Conservation (phyloP, 2,888 invertebrate species). For the Pterostichus madidus region DNA sequence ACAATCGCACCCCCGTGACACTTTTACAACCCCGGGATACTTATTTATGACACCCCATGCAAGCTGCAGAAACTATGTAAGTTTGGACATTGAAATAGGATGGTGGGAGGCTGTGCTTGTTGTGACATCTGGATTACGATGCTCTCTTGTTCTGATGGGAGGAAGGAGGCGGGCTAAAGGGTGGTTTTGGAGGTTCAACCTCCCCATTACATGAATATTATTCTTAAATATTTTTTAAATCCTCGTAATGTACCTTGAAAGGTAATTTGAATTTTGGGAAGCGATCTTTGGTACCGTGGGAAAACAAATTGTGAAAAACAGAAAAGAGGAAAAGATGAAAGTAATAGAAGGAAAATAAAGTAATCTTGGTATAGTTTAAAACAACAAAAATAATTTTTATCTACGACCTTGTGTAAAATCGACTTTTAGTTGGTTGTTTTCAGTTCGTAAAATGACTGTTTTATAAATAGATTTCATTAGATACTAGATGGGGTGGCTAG, state of each 20-base stretch:
- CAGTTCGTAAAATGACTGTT: no score
- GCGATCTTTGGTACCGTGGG: background rate
- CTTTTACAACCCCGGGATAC: constrained; percentile 23
- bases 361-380: no score
- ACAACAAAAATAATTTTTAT: no score
- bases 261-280: no score
- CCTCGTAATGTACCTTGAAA: constrained; percentile 9
- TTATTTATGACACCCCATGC: constrained; percentile 38
- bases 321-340: background rate
- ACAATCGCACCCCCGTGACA: constrained; percentile 38
- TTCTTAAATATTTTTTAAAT: constrained; percentile 3
- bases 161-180: constrained; percentile 15
- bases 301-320: background rate
- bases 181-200: background rate
- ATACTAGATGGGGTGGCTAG: no score
- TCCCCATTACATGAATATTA: background rate
- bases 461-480: no score
- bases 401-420: no score
- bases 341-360: constrained; percentile 34
- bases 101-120: constrained; percentile 40
- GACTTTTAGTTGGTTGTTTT: no score
- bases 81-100: constrained; percentile 26
- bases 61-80: constrained; percentile 31
- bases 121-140: constrained; percentile 51
- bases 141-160: constrained; percentile 35